Evolutionary conservation across 2,888 invertebrate genomes (phyloP).

Genomic region (Caradrina clavipalpis): DNA sequence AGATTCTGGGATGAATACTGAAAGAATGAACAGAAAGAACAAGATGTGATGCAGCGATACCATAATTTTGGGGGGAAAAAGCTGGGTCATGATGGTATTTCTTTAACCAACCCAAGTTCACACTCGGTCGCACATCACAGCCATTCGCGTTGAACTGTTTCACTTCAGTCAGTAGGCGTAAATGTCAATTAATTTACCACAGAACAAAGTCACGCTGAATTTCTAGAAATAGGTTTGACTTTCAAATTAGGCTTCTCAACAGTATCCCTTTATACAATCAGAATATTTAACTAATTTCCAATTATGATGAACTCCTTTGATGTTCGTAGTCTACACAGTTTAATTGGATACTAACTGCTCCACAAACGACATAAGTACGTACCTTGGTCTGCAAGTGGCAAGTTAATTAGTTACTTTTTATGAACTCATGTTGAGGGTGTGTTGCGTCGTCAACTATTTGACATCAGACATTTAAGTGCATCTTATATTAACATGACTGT

Average conservation of each 20-base stretch:
- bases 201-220: conserved; percentile 20
- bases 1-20: neutral
- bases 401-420: conserved; percentile 3
- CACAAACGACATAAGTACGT: neutral
- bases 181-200: conserved; percentile 26
- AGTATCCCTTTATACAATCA: conserved; percentile 20
- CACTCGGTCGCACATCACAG: neutral
- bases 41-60: too few relatives aligned
- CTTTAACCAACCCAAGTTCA: neutral
- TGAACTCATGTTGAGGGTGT: neutral
- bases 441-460: neutral
- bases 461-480: neutral
- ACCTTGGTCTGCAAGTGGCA: neutral
- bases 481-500: neutral
- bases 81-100: neutral
- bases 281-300: conserved; percentile 42
- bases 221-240: conserved; percentile 43
- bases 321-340: conserved; percentile 17
- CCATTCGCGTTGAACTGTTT: neutral
- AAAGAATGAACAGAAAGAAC: neutral
- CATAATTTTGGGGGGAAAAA: neutral
- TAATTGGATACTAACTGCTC: conserved; percentile 36
- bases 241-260: conserved; percentile 47
- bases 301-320: conserved; percentile 40
- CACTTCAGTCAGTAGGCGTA: neutral